These are phyloP conservation scores for Thinocorus orbignyianus DNA, from an alignment of 2,113 vertebrate genomes.

Conservation along the genomic window DNA sequence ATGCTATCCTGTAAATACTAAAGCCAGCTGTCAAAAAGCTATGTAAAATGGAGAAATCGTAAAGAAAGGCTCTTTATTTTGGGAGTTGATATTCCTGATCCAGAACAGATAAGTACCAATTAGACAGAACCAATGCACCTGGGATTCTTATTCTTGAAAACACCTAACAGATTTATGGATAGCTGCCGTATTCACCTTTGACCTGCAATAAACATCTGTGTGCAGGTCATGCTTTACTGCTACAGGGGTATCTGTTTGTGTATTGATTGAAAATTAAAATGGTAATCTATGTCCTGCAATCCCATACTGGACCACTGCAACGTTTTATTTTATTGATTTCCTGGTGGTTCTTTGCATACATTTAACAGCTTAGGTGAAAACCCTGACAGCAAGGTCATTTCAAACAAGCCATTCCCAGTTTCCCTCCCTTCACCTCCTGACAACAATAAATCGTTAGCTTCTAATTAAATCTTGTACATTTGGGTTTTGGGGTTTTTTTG, in stretches of 20 bases:
- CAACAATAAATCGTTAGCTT: not conserved
- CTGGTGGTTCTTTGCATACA: constrained; percentile 7
- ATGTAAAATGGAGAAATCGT: not conserved
- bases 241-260: not conserved
- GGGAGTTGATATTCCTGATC: not conserved
- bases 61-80: not conserved
- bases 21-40: not conserved
- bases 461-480: constrained; percentile 33
- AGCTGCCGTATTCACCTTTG: not conserved
- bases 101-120: not conserved
- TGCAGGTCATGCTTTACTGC: constrained; percentile 47
- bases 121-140: not conserved
- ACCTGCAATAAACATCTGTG: not conserved
- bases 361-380: constrained; percentile 29
- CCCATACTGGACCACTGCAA: constrained; percentile 9
- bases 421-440: not conserved
- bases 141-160: not conserved
- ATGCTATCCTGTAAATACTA: not conserved
- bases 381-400: constrained; percentile 46
- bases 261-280: constrained; percentile 60
- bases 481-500: not conserved
- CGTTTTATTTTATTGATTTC: constrained; percentile 58
- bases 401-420: constrained; percentile 1
- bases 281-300: constrained; percentile 33
- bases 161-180: not conserved